phyloP scores from a whole-genome alignment of 2,113 vertebrate genomes.

The Corvus cornix region DNA sequence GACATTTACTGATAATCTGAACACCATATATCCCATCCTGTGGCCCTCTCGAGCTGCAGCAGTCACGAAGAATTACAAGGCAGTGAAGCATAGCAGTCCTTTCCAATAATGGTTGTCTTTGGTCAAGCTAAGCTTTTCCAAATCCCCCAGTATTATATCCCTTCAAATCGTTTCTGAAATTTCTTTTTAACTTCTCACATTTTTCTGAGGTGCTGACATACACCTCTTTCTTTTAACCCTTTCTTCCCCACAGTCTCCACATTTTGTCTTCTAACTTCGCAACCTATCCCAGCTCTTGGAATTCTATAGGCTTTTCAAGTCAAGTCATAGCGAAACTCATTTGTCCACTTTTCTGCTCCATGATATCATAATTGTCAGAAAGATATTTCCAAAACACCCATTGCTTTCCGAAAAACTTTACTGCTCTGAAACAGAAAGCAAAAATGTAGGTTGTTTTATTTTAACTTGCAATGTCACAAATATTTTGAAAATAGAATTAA shows the following conservation, averaged over 20 bases:
- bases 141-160: not conserved
- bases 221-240: not conserved
- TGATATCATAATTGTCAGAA: not conserved
- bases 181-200: not conserved
- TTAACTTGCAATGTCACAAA: not conserved
- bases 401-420: not conserved
- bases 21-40: not conserved
- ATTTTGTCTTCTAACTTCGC: not conserved
- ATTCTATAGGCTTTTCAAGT: not conserved
- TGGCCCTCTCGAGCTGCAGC: not conserved
- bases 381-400: not conserved
- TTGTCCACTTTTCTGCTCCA: not conserved
- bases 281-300: not conserved
- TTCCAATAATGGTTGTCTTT: not conserved
- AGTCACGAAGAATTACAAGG: not conserved
- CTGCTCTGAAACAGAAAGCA: not conserved
- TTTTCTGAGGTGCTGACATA: not conserved
- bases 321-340: not conserved
- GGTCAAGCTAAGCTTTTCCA: constrained; percentile 1
- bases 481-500: not conserved
- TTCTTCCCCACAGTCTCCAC: not conserved
- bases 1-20: constrained; percentile 26
- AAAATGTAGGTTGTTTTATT: not conserved
- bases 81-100: not conserved
- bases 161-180: constrained; percentile 1